Base-by-base conservation (phyloP, 2,888 invertebrate species). In the Chrysolina haemoptera region DNA sequence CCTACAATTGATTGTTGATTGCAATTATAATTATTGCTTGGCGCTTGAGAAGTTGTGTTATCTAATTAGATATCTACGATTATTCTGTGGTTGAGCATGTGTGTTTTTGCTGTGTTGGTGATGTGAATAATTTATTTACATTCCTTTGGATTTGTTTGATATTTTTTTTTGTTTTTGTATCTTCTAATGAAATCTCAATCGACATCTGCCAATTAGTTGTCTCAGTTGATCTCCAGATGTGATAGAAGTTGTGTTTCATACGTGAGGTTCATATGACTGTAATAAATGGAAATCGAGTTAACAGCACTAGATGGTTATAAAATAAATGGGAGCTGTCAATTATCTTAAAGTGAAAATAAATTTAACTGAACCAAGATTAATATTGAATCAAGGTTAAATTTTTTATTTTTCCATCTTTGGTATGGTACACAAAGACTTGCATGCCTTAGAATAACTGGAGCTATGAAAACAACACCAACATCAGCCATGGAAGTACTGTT, bases 41-140 rank as follows among this genome's bases (percentile, higher is more conserved):
- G 72, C 53, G 67, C 72, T 68, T 53, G 53, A 41, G 62, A 68
- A 63, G 16, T 48, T 67, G 20, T 68, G 72, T 72, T 72, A 50
- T 72, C 68, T 62, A 72, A 72, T 72, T 72, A 72, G 72, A 63
- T 53, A 63, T 55, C 20, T 22, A 68, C 72, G 68, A 68, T 72
- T 59, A 59, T 59, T 59, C 59, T 27, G n/a, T 14, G 12, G 59
- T 14, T 14, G 22, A 27, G 35, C 35, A 16, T 59, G 59, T 59
- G 59, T 11, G 53, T 53, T 53, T 53, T 20, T 18, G 18, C 20
- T 12, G 12, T 16, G 16, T 2, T 11, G 11, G 16, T n/a, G 8
- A 53, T 14, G 5, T 9, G 48, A 48, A n/a, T 48, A 9, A 10
- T 48, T 16, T 16, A 16, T 48, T 48, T 48, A 48, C 16, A 16